Conservation (phyloP, 2,888 invertebrate species). For the Rosalia funebris region DNA sequence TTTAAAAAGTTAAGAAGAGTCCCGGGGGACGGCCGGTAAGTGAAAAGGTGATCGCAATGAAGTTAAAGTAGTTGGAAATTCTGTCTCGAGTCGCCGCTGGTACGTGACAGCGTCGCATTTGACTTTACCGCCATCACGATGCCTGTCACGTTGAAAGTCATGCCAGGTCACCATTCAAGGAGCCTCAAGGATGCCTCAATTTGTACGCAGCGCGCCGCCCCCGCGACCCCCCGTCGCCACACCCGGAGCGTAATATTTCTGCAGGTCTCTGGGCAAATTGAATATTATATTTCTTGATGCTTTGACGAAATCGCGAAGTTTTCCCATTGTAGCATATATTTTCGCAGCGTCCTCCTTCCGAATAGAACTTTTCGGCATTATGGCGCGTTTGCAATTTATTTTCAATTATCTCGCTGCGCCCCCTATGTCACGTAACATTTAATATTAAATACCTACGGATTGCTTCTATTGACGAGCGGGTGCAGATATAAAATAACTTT, state of each 20-base stretch:
- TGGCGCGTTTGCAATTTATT: constrained; percentile 3
- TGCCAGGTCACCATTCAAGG: constrained; percentile 58
- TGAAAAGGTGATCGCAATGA: constrained; percentile 54
- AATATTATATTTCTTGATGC: constrained; percentile 61
- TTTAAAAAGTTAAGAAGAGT: constrained; percentile 43
- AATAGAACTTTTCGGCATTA: constrained; percentile 11
- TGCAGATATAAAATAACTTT: constrained; percentile 1
- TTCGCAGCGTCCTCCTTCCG: constrained; percentile 5
- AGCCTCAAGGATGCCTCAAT: constrained; percentile 60
- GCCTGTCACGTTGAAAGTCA: constrained; percentile 59
- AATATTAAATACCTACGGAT: constrained; percentile 12
- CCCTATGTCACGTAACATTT: constrained; percentile 6
- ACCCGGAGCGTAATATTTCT: constrained; percentile 53
- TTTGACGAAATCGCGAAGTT: constrained; percentile 32
- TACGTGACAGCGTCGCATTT: constrained; percentile 43
- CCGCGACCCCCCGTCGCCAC: constrained; percentile 48
- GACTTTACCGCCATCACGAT: constrained; percentile 44
- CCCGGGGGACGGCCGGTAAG: constrained; percentile 49
- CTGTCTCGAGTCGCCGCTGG: constrained; percentile 38
- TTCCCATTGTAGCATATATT: constrained; percentile 10
- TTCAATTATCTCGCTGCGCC: constrained; percentile 4
- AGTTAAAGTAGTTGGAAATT: constrained; percentile 53
- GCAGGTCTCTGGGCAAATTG: constrained; percentile 58
- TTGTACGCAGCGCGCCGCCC: constrained; percentile 57
- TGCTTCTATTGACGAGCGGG: constrained; percentile 12